Evolutionary conservation across 2,113 vertebrate species (phyloP), one percentile per base, ranked within the genome.

Genomic region (Zapornia atra): DNA sequence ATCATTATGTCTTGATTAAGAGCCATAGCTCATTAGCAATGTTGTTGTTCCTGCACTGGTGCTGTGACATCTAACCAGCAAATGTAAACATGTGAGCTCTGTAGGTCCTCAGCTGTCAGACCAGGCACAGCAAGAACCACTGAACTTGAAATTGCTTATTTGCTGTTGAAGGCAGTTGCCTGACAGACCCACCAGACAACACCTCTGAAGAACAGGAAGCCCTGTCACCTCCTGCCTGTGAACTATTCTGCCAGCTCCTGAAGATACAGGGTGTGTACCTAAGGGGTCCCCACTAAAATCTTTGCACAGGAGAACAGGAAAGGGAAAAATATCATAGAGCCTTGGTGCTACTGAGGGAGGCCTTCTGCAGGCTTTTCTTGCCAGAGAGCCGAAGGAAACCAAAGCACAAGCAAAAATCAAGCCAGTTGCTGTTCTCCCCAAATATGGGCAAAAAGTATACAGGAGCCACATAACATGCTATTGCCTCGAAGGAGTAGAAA

Each of bases 391-490:
- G 25, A 78, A 83, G 48, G 42, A 82, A 90, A 66, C 33, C 8
- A 22, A 75, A 79, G 48, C 19, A 26, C 53, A 81, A 90, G 34
- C 0, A 0, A 94, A 85, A 94, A 85, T 66, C 12, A 84, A 63
- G 36, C 29, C 60, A 38, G 38, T 86, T 63, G 31, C n/a, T 4
- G 2, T 79, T 84, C 53, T 46, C 44, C 65, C 80, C 72, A 93
- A 92, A 94, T 95, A 94, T 19, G 57, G 91, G 19, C 36, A 96
- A 92, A 82, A 94, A 82, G 5, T 40, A 34, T 54, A 46, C 15
- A 90, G 40, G 38, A 93, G 65, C 69, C 86, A 50, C 36, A 36
- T 34, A 36, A 40, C 36, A 48, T 6, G 3, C 24, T 86, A 68
- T 33, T 94, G 80, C 69, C 86, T 91, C 0, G 5, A 88, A 96